Evolutionary conservation across 2,797 vertebrate species (phyloP), one percentile per base, ranked within the genome.

Genomic region (Selene dorsalis): DNA sequence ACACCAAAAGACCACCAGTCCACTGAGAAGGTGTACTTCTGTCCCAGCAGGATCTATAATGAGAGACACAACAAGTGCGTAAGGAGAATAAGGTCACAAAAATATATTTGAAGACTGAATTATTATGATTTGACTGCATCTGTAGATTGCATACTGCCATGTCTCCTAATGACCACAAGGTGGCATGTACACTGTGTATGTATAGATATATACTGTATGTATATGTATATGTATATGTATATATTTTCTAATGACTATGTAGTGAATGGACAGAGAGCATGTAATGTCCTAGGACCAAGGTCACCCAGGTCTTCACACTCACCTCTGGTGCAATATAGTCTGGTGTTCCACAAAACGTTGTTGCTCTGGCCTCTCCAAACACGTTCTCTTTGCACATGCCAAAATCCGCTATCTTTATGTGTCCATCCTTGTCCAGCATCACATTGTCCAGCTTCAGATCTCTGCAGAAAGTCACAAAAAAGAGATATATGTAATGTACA

Each of bases 1-100:
- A 99, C 98, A n/a, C 97, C 98, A 0, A 99, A 99, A 0, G 98
- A 99, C 98, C 98, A 99, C 98, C 98, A 99, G 94, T 99, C 98
- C 84, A 99, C 98, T 0, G 98, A 99, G 94, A 98, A 99, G 0
- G 96, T 96, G 93, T 99, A 99, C 83, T 96, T 96, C 80, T 96
- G 93, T 20, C 98, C 98, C 22, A 96, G 93, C 66, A 99, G 92
- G 88, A 99, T 99, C 97, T 99, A 79, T 70, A 59, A 72, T 9
- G 14, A 84, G n/a, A 73, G n/a, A 83, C 18, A 76, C 10, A 57
- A 64, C 18, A 53, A 17, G 13, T 7, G 9, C 62, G 9, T 6
- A 32, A 62, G 4, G 22, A 61, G 8, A 45, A 69, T 18, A 56
- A 24, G 11, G 13, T 71, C 41, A 68, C 17, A 24, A 6, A 6